Evolutionary conservation across 2,113 vertebrate species (phyloP).

Genomic region (Anolis carolinensis): DNA sequence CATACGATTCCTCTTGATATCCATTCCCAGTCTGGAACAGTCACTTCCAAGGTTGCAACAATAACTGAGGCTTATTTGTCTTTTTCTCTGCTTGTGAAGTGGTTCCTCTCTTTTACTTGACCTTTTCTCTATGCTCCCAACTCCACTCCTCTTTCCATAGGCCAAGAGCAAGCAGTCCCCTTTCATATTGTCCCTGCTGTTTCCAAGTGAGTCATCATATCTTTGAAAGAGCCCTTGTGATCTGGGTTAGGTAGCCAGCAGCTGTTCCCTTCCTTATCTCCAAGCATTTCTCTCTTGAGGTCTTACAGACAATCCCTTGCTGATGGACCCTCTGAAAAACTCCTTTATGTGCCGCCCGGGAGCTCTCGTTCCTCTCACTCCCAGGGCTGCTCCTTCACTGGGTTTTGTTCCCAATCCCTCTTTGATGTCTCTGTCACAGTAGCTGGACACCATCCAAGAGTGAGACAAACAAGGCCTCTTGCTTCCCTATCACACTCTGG

Average conservation of each 20-base stretch:
- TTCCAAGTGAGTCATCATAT: background rate
- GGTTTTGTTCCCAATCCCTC: conserved; percentile 25
- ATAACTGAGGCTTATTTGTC: background rate
- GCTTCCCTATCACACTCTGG: conserved; percentile 6
- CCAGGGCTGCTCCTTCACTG: background rate
- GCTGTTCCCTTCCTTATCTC: conserved; percentile 15
- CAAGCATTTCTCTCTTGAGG: background rate
- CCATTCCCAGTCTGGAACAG: background rate
- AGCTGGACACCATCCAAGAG: conserved; percentile 32
- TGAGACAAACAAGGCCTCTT: conserved; percentile 16
- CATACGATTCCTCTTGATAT: background rate
- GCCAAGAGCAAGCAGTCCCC: background rate
- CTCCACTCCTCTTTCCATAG: background rate
- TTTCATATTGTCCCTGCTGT: background rate
- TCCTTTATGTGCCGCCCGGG: conserved; percentile 14
- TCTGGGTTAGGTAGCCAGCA: conserved; percentile 1
- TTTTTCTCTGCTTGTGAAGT: background rate
- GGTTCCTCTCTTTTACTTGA: background rate
- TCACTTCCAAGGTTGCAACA: background rate
- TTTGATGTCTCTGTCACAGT: background rate
- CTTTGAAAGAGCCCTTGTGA: conserved; percentile 10
- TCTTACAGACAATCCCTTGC: conserved; percentile 5
- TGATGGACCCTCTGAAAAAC: conserved; percentile 8
- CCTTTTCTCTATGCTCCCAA: too few species aligned
- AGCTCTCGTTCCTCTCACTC: conserved; percentile 9